Conservation (phyloP, 1,140 invertebrate species). For the Drosophila yakuba region DNA sequence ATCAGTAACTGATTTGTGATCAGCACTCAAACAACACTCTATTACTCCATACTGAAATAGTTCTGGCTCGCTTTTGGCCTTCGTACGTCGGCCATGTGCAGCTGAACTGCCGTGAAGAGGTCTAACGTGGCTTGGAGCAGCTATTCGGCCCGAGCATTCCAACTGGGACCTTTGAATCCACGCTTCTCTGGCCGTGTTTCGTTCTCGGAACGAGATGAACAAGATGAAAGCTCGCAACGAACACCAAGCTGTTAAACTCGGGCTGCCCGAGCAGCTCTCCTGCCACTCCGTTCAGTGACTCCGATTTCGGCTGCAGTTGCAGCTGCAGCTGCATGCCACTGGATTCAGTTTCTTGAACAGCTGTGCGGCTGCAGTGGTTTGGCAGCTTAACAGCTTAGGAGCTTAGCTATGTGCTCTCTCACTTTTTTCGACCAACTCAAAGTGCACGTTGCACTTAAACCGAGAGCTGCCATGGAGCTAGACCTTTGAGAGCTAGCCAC, state of each 20-base stretch:
- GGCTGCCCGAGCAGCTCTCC: too few species aligned
- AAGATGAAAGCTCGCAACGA: slow-evolving; percentile 5
- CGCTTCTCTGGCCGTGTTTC: neutral
- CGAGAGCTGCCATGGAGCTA: slow-evolving; percentile 23
- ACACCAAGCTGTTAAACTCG: neutral
- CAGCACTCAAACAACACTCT: neutral
- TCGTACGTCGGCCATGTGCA: too few species aligned
- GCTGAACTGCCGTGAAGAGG: neutral
- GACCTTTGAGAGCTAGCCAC: slow-evolving; percentile 25
- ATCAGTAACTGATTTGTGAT: slow-evolving; percentile 5
- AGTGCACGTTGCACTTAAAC: slow-evolving; percentile 2
- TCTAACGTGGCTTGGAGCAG: neutral
- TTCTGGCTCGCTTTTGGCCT: slow-evolving; percentile 10
- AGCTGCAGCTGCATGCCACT: slow-evolving; percentile 13
- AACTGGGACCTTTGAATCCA: slow-evolving; percentile 11
- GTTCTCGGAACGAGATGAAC: slow-evolving; percentile 1
- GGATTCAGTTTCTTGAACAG: slow-evolving; percentile 7
- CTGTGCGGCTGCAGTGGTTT: slow-evolving; percentile 11
- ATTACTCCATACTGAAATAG: slow-evolving; percentile 19
- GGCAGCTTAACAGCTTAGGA: neutral
- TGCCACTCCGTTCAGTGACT: neutral
- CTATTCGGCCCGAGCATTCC: slow-evolving; percentile 10
- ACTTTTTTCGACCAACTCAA: slow-evolving; percentile 12
- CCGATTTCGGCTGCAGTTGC: slow-evolving; percentile 5
- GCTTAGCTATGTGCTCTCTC: neutral